Evolutionary conservation across 2,888 invertebrate genomes (phyloP).

Genomic region (Xylota segnis): DNA sequence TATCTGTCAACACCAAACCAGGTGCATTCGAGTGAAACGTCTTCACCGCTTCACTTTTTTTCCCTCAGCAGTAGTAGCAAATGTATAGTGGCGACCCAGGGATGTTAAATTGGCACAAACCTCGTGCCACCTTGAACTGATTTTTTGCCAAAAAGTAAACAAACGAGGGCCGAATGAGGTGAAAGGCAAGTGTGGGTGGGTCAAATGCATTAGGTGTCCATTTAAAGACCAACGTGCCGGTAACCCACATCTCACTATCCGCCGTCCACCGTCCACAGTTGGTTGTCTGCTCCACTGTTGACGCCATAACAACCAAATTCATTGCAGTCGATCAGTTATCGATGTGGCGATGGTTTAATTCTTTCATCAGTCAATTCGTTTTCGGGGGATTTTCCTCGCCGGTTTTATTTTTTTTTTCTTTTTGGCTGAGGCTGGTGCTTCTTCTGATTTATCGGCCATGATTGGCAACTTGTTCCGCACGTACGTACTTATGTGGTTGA

Average conservation of each 20-base stretch:
- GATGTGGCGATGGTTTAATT: constrained; percentile 3
- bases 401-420: neutral
- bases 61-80: neutral
- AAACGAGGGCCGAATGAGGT: constrained; percentile 6
- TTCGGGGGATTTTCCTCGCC: constrained; percentile 34
- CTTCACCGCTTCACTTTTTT: neutral
- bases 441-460: constrained; percentile 44
- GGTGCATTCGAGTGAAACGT: neutral
- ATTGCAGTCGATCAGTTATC: neutral
- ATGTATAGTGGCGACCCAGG: neutral
- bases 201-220: constrained; percentile 4
- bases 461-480: constrained; percentile 53
- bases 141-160: constrained; percentile 15
- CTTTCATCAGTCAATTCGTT: constrained; percentile 16
- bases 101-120: neutral
- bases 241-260: too few species aligned
- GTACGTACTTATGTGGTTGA: constrained; percentile 24
- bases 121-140: constrained; percentile 15
- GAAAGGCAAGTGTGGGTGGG: constrained; percentile 23
- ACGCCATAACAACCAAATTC: constrained; percentile 6
- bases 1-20: neutral
- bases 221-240: neutral
- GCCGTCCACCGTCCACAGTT: neutral
- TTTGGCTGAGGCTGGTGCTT: neutral
- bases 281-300: neutral